Base-by-base conservation (phyloP, 2,113 vertebrate species). In the Elanus axillaris region DNA sequence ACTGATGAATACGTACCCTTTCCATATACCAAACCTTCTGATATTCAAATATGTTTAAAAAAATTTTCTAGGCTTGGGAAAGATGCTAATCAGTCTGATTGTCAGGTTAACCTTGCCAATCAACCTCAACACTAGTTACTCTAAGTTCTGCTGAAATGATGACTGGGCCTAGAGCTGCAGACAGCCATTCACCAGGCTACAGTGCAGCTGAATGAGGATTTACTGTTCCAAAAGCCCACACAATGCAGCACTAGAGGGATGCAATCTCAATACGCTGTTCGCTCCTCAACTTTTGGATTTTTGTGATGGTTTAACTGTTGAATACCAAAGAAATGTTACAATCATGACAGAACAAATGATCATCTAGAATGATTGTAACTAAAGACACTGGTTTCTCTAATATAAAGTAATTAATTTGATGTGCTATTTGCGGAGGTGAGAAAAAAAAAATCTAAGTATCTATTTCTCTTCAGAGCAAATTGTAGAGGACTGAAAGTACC, bases 381-480 rank as follows among this genome's bases (percentile, higher is more conserved):
- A 64, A 69, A 87, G 74, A 93, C 20, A 77, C 19, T 50, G 19
- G 12, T 50, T 71, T 86, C 42, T 74, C 76, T 88, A 53, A 56
- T 6, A 81, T 7, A 38, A 27, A 80, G 55, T 52, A 90, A 94
- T 91, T 80, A 53, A 94, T 88, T 71, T 84, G 59, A 96, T 93
- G 73, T 95, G 91, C 43, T 78, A 71, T 86, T 94, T 96, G 82
- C 82, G 77, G 38, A 93, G 25, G 20, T 84, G 94, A 96, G 93
- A 63, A 43, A 87, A 78, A 29, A 43, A 43, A 74, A 52, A 74
- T 16, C 43, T n/a, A 66, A 50, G n/a, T n/a, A 78, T 52, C 27
- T 76, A 62, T n/a, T 94, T 92, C 79, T 96, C 89, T 96, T 86
- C 60, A 88, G 56, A 88, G 55, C 47, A 87, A 85, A 84, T 40